Percentiles rank a stretch among this genome's conserved stretches.
These are phyloP conservation scores for Invenusta paracnida DNA, from an alignment of 2,888 invertebrate species.

Conservation along the genomic window DNA sequence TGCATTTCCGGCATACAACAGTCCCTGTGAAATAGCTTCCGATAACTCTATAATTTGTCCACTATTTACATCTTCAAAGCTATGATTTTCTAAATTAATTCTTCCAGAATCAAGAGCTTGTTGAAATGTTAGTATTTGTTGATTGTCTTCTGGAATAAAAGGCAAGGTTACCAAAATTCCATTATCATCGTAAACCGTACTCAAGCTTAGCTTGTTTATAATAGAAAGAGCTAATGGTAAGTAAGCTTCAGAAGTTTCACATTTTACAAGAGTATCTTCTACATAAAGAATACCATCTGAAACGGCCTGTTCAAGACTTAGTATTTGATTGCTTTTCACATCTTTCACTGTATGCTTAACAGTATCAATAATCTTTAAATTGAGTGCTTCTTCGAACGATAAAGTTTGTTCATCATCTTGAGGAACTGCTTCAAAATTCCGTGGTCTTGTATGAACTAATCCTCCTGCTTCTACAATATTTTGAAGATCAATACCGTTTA, in stretches of 20 bases:
- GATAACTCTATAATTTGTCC: background rate
- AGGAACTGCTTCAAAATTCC: background rate
- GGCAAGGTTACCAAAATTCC: background rate
- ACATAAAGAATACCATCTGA: background rate
- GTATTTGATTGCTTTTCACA: background rate
- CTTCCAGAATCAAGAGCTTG: background rate
- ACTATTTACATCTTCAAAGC: background rate
- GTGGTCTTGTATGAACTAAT: background rate
- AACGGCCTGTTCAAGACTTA: background rate
- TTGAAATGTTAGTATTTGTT: background rate
- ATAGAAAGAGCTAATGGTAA: background rate
- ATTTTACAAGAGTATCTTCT: background rate
- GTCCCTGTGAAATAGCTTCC: background rate
- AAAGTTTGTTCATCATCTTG: background rate
- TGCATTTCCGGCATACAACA: background rate
- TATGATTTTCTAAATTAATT: background rate
- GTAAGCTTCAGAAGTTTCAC: background rate
- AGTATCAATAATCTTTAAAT: background rate
- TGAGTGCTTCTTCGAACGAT: background rate
- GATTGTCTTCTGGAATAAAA: background rate
- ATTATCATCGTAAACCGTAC: background rate
- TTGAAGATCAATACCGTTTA: background rate
- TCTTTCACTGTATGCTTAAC: background rate
- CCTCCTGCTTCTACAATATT: background rate
- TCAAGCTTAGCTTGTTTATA: background rate